Base-by-base conservation (phyloP, 2,888 invertebrate genomes). In the Mesorhabditis belari region DNA sequence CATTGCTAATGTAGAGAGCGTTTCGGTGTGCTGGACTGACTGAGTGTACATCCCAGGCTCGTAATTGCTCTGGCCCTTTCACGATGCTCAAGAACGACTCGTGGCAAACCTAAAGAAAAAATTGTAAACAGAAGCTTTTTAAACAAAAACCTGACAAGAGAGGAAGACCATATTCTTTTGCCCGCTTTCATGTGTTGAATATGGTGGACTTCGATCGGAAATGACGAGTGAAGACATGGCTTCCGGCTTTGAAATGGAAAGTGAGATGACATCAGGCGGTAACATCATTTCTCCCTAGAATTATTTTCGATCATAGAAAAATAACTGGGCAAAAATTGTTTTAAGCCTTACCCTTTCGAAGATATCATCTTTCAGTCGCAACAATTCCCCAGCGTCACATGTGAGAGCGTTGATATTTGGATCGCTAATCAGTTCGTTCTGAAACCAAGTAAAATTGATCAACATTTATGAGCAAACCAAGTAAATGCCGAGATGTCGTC, bases 401-500 rank as follows among this genome's bases (percentile, higher is more conserved):
- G 44, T 35, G 12, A 35, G n/a, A 35, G n/a, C 12, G n/a, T 35
- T 35, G 12, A 17, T 35, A 9, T 35, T 9, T 1, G 44, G 12
- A 35, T 35, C 44, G n/a, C 44, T n/a, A 9, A 35, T 25, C 21
- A 57, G 57, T 52, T 61, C 61, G 3, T 61, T 56, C 35, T 57
- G 49, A 49, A 57, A 55, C 44, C 44, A 17, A 56, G 17, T 25
- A 25, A 52, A 21, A 19, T 26, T 23, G n/a, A n/a, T n/a, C 52
- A n/a, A 9, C 12, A 9, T 5, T 25, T 4, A 51, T 28, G 51
- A 51, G 17, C 57, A 50, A 27, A 67, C 71, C 29, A 71, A 24
- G 58, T 67, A 71, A 12, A 27, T 62, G 9, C 50, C 28, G 24
- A 73, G 61, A 51, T 73, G 73, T 1, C 52, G n/a, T 23, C 58